Conservation (phyloP, 2,113 vertebrate species). For the Odontesthes bonariensis region DNA sequence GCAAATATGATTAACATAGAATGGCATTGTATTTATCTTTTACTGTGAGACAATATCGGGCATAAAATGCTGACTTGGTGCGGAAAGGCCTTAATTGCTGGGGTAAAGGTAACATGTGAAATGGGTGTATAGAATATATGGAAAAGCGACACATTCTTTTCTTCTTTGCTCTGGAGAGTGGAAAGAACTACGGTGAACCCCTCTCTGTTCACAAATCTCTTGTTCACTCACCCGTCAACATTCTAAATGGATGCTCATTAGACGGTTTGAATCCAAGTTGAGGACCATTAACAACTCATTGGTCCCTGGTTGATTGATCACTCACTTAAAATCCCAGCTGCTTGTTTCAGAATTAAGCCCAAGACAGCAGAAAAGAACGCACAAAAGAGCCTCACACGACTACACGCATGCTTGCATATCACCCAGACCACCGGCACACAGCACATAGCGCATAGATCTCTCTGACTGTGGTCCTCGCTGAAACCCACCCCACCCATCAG, state of each 20-base stretch:
- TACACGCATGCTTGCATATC: slow-evolving; percentile 31
- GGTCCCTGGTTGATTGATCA: slow-evolving; percentile 63
- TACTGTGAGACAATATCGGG: not conserved
- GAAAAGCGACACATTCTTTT: not conserved
- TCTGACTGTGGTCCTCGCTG: slow-evolving; percentile 66
- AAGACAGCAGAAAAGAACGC: slow-evolving; percentile 43
- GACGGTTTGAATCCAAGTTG: slow-evolving; percentile 48
- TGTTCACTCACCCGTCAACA: slow-evolving; percentile 8
- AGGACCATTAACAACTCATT: slow-evolving; percentile 51
- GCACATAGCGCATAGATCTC: slow-evolving; percentile 42
- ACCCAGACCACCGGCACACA: slow-evolving; percentile 68
- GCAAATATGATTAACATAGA: no score
- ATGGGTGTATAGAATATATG: not conserved
- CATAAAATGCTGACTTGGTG: not conserved
- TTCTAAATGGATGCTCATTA: slow-evolving; percentile 46
- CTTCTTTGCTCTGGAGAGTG: not conserved
- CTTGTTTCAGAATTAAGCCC: slow-evolving; percentile 41
- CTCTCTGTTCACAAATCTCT: slow-evolving; percentile 32
- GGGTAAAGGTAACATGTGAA: not conserved
- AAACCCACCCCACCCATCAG: slow-evolving; percentile 71
- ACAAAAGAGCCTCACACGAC: slow-evolving; percentile 49
- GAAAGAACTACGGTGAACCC: slow-evolving; percentile 1
- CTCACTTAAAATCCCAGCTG: slow-evolving; percentile 60
- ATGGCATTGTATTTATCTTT: no score
- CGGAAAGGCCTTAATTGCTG: not conserved